A percentile compares a stretch with the other conserved stretches of the same genome.
phyloP scores from a whole-genome alignment of 2,113 vertebrate species.

The Scatophagus argus region DNA sequence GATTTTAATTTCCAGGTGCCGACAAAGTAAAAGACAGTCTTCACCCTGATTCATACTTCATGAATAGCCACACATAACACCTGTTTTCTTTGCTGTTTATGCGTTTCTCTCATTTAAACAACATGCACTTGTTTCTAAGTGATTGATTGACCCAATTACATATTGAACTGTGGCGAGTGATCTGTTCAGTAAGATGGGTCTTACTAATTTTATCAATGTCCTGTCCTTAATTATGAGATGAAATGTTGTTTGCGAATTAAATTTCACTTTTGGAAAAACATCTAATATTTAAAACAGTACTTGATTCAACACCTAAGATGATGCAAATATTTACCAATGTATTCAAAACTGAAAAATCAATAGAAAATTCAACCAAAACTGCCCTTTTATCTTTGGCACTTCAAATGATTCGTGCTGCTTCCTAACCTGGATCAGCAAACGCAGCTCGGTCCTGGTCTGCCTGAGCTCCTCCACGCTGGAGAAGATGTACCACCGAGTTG shows the following conservation, averaged over 20 bases:
- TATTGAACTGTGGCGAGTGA: too few species aligned
- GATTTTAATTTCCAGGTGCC: not conserved
- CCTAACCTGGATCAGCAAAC: conserved; percentile 71
- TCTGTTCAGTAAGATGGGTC: too few species aligned
- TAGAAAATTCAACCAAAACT: not conserved
- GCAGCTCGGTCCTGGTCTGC: conserved; percentile 83
- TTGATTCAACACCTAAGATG: not conserved
- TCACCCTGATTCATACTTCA: not conserved
- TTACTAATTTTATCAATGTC: not conserved
- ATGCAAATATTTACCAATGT: not conserved
- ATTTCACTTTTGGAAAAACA: not conserved
- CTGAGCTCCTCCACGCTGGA: conserved; percentile 86
- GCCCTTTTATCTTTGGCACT: not conserved
- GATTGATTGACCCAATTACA: too few species aligned
- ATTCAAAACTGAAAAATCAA: not conserved
- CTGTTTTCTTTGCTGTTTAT: too few species aligned
- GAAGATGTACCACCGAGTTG: conserved; percentile 86
- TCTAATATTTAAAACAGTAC: not conserved
- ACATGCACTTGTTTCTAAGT: too few species aligned
- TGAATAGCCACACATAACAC: not conserved
- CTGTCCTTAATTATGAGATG: not conserved
- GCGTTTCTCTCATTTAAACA: too few species aligned
- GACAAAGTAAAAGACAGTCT: too few species aligned
- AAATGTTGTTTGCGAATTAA: too few species aligned
- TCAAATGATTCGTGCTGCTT: not conserved